Base-by-base conservation (phyloP, 2,797 vertebrate genomes). In the Onychomys arenicola region DNA sequence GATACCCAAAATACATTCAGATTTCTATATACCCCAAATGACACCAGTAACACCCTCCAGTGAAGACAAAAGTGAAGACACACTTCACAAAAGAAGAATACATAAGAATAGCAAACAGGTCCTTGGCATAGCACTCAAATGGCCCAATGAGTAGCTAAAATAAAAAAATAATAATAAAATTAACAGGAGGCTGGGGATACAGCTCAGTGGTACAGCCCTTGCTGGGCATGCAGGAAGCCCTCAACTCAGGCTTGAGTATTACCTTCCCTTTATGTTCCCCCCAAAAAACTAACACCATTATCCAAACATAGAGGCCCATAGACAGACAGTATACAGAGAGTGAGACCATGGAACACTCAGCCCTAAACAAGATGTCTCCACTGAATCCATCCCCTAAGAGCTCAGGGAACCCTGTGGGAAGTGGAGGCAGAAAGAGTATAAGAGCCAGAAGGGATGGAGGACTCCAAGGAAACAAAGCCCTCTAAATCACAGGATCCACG, bases 71-170 rank as follows among this genome's bases (percentile, higher is more conserved):
- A 80, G 5, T 40, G 29, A 92, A 46, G 17, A 88, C 1, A 86
- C 0, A 91, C 19, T 67, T 87, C 49, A 96, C 21, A 93, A 82
- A 81, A 86, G 61, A 93, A 59, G 61, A 93, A 59, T 34, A 91
- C 23, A 59, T 55, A 93, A 89, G 27, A 85, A 93, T 29, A 59
- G 52, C 40, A 90, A 77, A 71, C 1, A 87, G 29, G 11, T 73
- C 67, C 4, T 19, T 14, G 3, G 90, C 59, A 95, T 73, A 95
- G 25, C 37, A 9, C 11, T 80, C 69, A 87, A 57, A 55, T 55
- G 67, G 87, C 9, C 65, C 46, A 71, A 69, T 27, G 29, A 86
- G 6, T 23, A 67, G 43, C 29, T 85, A 67, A 49, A 49, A 67
- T 12, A 7, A 14, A 46, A 40, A 83, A 17, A 76, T 19, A 49